Base-by-base conservation (phyloP, 2,113 vertebrate species). In the Chinchilla lanigera region DNA sequence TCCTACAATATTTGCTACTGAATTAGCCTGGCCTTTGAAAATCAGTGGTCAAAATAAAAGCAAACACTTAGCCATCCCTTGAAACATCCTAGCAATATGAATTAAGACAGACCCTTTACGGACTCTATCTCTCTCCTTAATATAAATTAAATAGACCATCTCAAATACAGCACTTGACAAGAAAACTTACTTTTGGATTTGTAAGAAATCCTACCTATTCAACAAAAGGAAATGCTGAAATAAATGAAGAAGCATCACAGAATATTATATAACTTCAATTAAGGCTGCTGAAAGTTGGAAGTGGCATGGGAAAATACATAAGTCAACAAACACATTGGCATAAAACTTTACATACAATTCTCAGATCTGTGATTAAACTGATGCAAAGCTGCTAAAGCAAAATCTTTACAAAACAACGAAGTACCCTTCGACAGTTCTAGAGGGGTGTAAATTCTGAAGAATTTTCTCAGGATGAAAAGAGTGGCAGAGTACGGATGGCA, bases 141-240 rank as follows among this genome's bases (percentile, higher is more conserved):
- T 56, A 58, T n/a, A 85, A 78, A 86, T 71, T 47, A 69, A 88
- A 67, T 33, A 50, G 5, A 24, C 56, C 41, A 90, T 56, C 63
- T 82, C 71, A 86, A 91, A 90, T n/a, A 87, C 1, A 94, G 65
- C 71, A 82, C 22, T 87, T 84, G 14, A 38, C 17, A 33, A 58
- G n/a, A 92, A 86, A 56, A n/a, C 35, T 65, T 47, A 26, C 30
- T 85, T 65, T 28, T 83, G 33, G 22, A 90, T n/a, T 50, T 20
- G 22, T 63, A 61, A 84, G 93, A 91, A 95, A 92, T 78, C 24
- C 81, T 82, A 65, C 71, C 16, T 67, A 54, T 75, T 86, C 63
- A 86, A 65, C 38, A 97, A 94, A 3, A 92, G 44, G 19, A 92
- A 94, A 89, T 50, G 38, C 1, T 89, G 28, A 93, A 87, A 88